phyloP scores from a whole-genome alignment of 2,113 vertebrate species.

The Colinus virginianus region DNA sequence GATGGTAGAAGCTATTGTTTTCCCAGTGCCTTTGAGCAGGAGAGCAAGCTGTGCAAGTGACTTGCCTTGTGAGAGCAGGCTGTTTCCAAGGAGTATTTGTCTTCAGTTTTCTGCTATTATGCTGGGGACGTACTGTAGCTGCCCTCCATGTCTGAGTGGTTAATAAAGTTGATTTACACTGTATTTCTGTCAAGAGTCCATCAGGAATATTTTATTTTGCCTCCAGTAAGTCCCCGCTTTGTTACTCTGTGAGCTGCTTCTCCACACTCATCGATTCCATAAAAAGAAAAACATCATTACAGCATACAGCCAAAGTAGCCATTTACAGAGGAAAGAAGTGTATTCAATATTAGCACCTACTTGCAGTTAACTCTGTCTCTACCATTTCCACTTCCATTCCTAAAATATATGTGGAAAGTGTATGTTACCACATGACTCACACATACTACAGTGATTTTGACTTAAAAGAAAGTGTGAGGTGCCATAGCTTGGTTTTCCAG shows the following conservation, averaged over 20 bases:
- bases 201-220: conserved; percentile 55
- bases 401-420: background rate
- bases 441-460: background rate
- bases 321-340: background rate
- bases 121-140: background rate
- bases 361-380: background rate
- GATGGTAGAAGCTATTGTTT: background rate
- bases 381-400: background rate
- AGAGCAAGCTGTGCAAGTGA: background rate
- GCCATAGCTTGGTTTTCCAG: background rate
- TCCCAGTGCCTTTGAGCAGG: background rate
- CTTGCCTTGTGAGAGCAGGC: background rate
- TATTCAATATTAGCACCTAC: background rate
- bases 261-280: background rate
- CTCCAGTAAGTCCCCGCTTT: background rate
- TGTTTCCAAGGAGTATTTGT: background rate
- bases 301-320: background rate
- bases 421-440: background rate
- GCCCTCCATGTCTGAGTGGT: conserved; percentile 22
- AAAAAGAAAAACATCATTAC: conserved; percentile 20
- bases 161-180: conserved; percentile 55
- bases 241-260: background rate
- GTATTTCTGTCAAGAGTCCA: conserved; percentile 51
- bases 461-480: background rate
- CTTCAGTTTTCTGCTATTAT: conserved; percentile 25